Evolutionary conservation across 2,113 vertebrate genomes (phyloP).

Genomic region (Eubucco bourcierii): DNA sequence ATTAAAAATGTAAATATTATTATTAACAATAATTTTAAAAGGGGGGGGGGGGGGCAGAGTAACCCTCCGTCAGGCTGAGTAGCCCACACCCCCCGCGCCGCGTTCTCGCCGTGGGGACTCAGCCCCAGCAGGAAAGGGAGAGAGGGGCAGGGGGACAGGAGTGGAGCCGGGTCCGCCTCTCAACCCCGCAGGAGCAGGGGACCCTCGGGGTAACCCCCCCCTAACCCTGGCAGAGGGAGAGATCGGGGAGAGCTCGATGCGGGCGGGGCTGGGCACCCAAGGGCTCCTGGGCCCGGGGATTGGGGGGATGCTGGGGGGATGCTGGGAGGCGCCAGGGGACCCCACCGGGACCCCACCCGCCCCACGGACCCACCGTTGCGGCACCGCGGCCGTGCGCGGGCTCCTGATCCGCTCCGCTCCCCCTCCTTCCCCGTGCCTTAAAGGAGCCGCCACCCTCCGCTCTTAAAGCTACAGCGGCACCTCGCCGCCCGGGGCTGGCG

Average conservation of each 20-base stretch:
- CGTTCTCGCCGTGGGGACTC: neutral
- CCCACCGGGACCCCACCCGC: neutral
- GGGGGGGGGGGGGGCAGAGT: neutral
- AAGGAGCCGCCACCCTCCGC: constrained; percentile 4
- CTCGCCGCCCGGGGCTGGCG: no score
- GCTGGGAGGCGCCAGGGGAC: neutral
- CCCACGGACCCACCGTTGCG: neutral
- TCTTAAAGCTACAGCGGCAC: constrained; percentile 19
- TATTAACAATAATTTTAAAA: neutral
- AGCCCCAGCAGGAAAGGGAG: neutral
- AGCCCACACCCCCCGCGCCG: neutral
- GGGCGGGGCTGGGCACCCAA: neutral
- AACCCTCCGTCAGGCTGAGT: neutral
- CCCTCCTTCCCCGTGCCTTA: neutral
- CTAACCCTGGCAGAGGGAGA: no score
- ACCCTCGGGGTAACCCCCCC: neutral
- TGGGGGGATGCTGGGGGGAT: neutral
- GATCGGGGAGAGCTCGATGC: neutral
- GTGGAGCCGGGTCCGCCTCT: neutral
- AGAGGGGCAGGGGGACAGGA: neutral
- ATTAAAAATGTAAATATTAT: neutral
- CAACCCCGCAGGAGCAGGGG: neutral
- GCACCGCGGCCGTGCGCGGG: neutral
- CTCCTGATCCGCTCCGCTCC: neutral
- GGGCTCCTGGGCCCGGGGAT: no score